Evolutionary conservation across 2,797 vertebrate genomes (phyloP).

Genomic region (Babyrousa celebensis): DNA sequence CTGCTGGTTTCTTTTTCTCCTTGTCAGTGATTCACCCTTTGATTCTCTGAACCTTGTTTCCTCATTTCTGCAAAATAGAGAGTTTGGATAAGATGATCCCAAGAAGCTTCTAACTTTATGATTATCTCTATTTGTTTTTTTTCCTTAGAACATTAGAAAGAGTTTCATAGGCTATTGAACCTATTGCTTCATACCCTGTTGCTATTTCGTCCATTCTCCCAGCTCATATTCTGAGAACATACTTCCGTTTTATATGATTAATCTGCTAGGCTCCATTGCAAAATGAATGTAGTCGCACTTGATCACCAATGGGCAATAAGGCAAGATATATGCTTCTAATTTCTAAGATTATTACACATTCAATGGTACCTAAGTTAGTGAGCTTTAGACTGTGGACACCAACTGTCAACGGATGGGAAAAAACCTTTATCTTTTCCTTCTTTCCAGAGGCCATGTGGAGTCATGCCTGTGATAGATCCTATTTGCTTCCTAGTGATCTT

Average conservation of each 20-base stretch:
- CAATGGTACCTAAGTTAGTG: neutral
- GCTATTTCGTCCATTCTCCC: neutral
- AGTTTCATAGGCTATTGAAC: neutral
- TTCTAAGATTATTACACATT: neutral
- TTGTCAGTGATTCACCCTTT: neutral
- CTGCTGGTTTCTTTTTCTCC: neutral
- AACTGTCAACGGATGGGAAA: neutral
- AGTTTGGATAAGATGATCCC: neutral
- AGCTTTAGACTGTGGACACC: neutral
- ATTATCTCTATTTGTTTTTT: neutral
- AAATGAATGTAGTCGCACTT: neutral
- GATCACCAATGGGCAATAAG: neutral
- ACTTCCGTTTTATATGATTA: slow-evolving; percentile 26
- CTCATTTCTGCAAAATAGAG: neutral
- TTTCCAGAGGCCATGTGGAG: neutral
- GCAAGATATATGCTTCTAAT: neutral
- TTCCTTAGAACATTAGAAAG: neutral
- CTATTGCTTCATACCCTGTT: neutral
- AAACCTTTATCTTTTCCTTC: neutral
- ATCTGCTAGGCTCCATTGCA: neutral
- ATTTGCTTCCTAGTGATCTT: neutral
- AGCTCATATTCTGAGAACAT: neutral
- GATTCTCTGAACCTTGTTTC: neutral
- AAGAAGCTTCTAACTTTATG: neutral
- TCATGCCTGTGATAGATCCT: neutral